phyloP scores from a whole-genome alignment of 2,888 invertebrate species.

The Anthophora plumipes region DNA sequence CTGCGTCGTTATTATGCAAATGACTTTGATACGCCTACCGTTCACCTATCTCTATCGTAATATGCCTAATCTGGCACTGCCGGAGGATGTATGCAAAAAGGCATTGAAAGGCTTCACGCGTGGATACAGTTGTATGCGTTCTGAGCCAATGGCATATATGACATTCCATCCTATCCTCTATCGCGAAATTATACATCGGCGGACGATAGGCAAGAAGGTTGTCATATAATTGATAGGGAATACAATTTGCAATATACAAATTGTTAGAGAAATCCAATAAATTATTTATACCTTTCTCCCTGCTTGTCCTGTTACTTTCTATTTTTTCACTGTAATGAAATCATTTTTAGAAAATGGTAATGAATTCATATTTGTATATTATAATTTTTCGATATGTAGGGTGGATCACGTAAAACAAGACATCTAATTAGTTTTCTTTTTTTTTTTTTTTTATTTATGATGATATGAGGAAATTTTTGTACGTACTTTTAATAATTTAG shows the following conservation, averaged over 20 bases:
- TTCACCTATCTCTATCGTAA: conserved; percentile 65
- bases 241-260: neutral
- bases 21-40: conserved; percentile 57
- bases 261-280: neutral
- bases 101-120: conserved; percentile 47
- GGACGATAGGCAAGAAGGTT: neutral
- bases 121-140: conserved; percentile 25
- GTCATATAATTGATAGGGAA: neutral
- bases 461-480: no score
- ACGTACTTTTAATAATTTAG: no score
- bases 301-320: neutral
- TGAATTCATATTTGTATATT: no score
- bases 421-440: no score
- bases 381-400: no score
- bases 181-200: neutral
- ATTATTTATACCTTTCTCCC: neutral
- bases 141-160: neutral
- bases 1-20: conserved; percentile 65
- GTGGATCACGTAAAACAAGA: no score
- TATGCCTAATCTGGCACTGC: conserved; percentile 59
- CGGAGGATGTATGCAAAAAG: conserved; percentile 60
- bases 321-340: no score
- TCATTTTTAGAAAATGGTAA: no score
- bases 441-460: no score
- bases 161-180: neutral